These are phyloP conservation scores for Sorex araneus DNA, from an alignment of 2,113 vertebrate genomes.

Conservation along the genomic window DNA sequence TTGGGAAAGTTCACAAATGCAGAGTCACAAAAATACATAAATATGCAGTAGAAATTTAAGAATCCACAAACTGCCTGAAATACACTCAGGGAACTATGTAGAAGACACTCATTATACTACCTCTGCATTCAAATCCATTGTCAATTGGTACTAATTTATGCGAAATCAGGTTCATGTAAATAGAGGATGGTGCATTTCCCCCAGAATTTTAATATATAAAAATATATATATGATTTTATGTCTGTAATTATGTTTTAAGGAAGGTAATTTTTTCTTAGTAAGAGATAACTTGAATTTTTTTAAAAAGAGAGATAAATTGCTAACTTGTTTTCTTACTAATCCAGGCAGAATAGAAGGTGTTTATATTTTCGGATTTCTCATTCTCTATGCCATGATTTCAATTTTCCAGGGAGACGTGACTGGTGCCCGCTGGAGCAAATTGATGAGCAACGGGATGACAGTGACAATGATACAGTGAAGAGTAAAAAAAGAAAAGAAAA, in stretches of 20 bases:
- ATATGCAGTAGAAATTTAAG: background rate
- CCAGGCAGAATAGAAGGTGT: background rate
- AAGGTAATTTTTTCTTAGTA: background rate
- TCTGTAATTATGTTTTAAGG: background rate
- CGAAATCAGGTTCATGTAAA: background rate
- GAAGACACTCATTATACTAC: background rate
- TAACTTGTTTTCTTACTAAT: background rate
- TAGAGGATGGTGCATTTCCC: background rate
- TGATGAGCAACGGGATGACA: too few species aligned
- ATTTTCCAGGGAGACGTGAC: background rate
- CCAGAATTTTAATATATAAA: background rate
- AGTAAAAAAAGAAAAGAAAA: too few species aligned
- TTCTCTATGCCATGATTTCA: background rate
- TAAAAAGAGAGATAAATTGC: too few species aligned
- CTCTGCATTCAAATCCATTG: background rate
- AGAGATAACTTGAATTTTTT: background rate
- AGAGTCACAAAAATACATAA: constrained; percentile 1
- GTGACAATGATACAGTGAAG: too few species aligned
- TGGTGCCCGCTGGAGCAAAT: too few species aligned
- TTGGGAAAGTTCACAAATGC: background rate
- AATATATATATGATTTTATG: background rate
- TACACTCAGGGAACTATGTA: background rate
- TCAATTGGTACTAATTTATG: background rate
- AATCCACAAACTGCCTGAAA: background rate
- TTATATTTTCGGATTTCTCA: background rate